Conservation (phyloP, 2,113 vertebrate species). For the Heteronetta atricapilla region DNA sequence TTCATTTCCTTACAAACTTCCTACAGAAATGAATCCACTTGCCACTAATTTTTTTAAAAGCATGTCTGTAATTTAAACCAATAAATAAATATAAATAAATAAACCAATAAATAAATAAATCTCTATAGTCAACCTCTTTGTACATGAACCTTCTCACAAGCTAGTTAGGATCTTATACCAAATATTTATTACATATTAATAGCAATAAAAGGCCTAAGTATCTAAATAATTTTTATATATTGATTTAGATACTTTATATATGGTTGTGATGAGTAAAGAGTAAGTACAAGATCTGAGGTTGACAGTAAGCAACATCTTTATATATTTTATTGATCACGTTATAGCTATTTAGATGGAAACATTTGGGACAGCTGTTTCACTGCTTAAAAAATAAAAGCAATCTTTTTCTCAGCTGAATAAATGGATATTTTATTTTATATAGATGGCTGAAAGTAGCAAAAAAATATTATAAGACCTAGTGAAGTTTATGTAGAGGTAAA, state of each 20-base stretch:
- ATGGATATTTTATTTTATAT: neutral
- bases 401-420: neutral
- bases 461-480: neutral
- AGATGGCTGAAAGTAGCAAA: neutral
- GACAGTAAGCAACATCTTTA: neutral
- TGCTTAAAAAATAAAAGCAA: neutral
- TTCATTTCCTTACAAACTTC: neutral
- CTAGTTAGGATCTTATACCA: neutral
- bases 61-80: neutral
- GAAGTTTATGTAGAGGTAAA: neutral
- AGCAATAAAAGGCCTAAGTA: neutral
- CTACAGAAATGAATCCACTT: neutral
- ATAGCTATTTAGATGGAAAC: neutral
- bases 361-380: neutral
- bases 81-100: no score
- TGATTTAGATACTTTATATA: neutral
- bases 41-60: neutral
- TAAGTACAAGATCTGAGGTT: rapidly evolving
- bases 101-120: no score
- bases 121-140: neutral
- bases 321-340: neutral
- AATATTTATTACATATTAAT: neutral
- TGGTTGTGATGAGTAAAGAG: neutral
- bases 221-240: neutral
- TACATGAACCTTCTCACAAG: neutral